These are phyloP conservation scores for Aethes cnicana DNA, from an alignment of 2,888 invertebrate species.

Conservation along the genomic window DNA sequence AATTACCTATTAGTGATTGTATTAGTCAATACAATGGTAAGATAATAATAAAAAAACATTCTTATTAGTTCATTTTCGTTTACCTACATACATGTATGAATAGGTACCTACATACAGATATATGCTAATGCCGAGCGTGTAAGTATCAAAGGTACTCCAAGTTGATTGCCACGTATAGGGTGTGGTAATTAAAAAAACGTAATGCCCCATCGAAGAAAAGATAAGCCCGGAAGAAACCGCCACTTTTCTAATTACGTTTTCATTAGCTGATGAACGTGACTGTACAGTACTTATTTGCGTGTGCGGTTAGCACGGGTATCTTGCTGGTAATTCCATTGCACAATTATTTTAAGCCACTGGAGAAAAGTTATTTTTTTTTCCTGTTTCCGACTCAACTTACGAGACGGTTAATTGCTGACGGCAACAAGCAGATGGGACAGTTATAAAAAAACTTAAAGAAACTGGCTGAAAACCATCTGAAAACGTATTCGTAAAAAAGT, in stretches of 20 bases:
- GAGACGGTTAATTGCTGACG: too few relatives aligned
- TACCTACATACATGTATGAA: too few relatives aligned
- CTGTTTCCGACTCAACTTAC: too few relatives aligned
- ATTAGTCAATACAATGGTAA: too few relatives aligned
- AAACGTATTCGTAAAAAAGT: too few relatives aligned
- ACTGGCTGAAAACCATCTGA: too few relatives aligned
- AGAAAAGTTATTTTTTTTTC: background rate
- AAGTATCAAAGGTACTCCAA: slow-evolving; percentile 22
- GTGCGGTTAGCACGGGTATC: slow-evolving; percentile 25
- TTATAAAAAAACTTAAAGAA: too few relatives aligned
- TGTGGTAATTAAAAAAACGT: slow-evolving; percentile 76
- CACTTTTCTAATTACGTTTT: slow-evolving; percentile 79
- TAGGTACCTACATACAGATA: background rate
- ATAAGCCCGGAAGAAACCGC: slow-evolving; percentile 79
- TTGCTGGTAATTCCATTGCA: background rate
- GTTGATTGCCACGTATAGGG: slow-evolving; percentile 43
- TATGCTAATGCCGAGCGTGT: background rate
- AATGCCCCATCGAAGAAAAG: slow-evolving; percentile 77
- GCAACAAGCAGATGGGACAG: too few relatives aligned
- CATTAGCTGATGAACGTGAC: slow-evolving; percentile 77
- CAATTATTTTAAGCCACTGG: background rate
- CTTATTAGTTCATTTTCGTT: too few relatives aligned
- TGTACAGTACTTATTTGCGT: slow-evolving; percentile 36
- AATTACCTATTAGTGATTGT: background rate
- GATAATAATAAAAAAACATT: too few relatives aligned